phyloP scores from a whole-genome alignment of 2,888 invertebrate genomes.

The Chelonus formosanus region DNA sequence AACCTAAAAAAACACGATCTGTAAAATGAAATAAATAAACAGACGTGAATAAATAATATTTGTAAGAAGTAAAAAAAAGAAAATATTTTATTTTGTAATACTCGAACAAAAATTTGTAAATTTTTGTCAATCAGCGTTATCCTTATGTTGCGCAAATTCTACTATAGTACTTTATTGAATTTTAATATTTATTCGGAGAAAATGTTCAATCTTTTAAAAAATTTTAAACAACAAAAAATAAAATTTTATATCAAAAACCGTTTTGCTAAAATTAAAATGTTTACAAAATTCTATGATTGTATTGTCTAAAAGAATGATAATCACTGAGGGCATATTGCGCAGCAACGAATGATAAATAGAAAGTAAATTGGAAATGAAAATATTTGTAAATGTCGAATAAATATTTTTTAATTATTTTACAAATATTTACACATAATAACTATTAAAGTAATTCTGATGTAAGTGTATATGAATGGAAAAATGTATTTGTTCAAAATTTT shows the following conservation, averaged over 20 bases:
- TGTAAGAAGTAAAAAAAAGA: constrained; percentile 17
- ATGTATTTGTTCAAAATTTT: no score
- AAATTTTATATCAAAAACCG: constrained; percentile 8
- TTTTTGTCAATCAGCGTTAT: neutral
- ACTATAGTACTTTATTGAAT: neutral
- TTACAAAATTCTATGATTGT: constrained; percentile 1
- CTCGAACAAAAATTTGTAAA: neutral
- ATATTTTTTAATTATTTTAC: constrained; percentile 37
- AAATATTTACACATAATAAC: neutral
- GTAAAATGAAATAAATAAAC: neutral
- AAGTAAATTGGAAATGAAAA: constrained; percentile 25
- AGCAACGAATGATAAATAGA: constrained; percentile 42
- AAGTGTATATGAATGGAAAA: no score
- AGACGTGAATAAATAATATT: constrained; percentile 35
- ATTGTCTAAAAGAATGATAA: constrained; percentile 20
- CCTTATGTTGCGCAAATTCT: neutral
- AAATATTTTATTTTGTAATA: constrained; percentile 3
- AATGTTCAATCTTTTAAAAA: no score
- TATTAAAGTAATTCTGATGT: no score
- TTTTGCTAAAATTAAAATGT: constrained; percentile 14
- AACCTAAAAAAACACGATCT: neutral
- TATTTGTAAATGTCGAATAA: constrained; percentile 49
- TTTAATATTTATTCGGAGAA: neutral
- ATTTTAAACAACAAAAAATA: no score
- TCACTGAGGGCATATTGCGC: constrained; percentile 39